phyloP scores from a whole-genome alignment of 2,113 vertebrate species.

The Zootoca vivipara region DNA sequence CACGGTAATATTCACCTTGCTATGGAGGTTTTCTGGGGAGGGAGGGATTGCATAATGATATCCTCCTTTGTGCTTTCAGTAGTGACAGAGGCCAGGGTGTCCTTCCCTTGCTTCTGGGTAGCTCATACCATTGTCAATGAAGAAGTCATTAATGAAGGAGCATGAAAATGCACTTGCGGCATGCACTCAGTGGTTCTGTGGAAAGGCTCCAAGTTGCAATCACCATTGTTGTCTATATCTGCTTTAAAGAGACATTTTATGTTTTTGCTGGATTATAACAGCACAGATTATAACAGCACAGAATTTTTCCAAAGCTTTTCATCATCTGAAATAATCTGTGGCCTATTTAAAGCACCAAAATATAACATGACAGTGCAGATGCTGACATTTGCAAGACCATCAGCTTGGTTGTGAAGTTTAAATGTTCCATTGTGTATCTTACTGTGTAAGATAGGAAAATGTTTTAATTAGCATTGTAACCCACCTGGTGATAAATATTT shows the following conservation, averaged over 20 bases:
- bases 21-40: not conserved
- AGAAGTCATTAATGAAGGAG: not conserved
- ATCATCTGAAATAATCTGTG: not conserved
- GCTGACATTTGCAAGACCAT: not conserved
- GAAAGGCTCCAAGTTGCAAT: not conserved
- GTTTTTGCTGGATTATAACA: not conserved
- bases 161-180: not conserved
- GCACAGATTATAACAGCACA: not conserved
- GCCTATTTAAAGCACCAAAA: not conserved
- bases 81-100: not conserved
- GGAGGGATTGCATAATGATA: not conserved
- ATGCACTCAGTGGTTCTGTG: not conserved
- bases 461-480: not conserved
- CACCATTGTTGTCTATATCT: not conserved
- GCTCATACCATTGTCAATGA: not conserved
- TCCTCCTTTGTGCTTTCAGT: not conserved
- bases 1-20: not conserved
- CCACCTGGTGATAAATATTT: not conserved
- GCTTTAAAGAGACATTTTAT: not conserved
- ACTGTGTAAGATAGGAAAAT: not conserved
- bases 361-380: not conserved
- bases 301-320: not conserved
- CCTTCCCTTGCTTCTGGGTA: not conserved
- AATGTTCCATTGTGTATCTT: not conserved
- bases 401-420: not conserved